Base-by-base conservation (phyloP, 2,888 invertebrate genomes). In the Dichetophora obliterata region DNA sequence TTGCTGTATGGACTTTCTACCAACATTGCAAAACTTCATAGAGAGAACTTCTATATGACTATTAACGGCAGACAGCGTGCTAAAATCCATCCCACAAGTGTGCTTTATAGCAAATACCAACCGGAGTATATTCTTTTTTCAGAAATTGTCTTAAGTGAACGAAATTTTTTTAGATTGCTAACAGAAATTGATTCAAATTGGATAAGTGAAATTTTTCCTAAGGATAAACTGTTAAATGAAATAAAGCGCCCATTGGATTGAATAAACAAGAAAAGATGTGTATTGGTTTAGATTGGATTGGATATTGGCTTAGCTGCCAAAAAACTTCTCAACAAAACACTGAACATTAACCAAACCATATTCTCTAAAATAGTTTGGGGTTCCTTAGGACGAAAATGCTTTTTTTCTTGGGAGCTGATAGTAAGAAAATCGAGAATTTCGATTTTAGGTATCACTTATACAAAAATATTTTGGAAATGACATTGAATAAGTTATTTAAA, bases 61-160 rank as follows among this genome's bases (percentile, higher is more conserved):
- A 92, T 94, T 88, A 90, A 91, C 80, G 85, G 86, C 80, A 86
- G 92, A 81, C 92, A 93, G 90, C 91, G 91, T 59, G 96, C 96
- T 11, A 90, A 91, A 78, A 93, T 98, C 83, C 98, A 98, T 90
- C 98, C 98, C 0, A 94, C 95, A 52, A 95, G 95, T 68, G 92
- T 92, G 37, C 90, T 98, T 68, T 90, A 90, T 86, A 83, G 86
- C 37, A 87, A 86, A 65, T 87, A 87, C 80, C 93, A 94, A 76
- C 94, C 96, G 6, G 92, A 92, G 24, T 92, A 93, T 78, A 91
- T 98, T 0, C 86, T 96, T 71, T 98, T 94, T 89, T 94, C 95
- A 0, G 98, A 98, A 90, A 91, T 98, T 65, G 92, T 97, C n/a
- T 93, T 95, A 84, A 97, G 98, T 0, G 92, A 92, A 76, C 94